Evolutionary conservation across 2,797 vertebrate genomes (phyloP).

Genomic region (Cyclopterus lumpus): DNA sequence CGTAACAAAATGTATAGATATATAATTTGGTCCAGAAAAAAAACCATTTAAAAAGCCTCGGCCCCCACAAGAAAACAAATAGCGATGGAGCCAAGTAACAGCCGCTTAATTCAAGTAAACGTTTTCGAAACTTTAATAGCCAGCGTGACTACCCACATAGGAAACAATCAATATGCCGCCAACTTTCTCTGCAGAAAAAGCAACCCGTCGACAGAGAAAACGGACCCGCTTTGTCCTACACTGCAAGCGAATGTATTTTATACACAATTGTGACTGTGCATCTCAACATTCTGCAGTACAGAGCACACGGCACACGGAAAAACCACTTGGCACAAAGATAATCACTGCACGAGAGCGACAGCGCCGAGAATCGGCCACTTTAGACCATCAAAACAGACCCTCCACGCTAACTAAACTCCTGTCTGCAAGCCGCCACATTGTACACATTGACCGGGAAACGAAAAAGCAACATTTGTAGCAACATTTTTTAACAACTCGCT

Average conservation of each 20-base stretch:
- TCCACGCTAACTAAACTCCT: constrained; percentile 7
- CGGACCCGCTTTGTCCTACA: background rate
- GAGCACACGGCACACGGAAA: constrained; percentile 1
- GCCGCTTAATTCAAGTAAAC: background rate
- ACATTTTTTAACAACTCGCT: constrained; percentile 43
- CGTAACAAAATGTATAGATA: background rate
- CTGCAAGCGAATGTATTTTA: background rate
- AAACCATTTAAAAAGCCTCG: constrained; percentile 40
- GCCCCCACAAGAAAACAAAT: background rate
- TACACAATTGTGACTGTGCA: constrained; percentile 3
- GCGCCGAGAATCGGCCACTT: constrained; percentile 48
- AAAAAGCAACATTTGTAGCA: constrained; percentile 25
- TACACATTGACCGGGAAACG: constrained; percentile 23
- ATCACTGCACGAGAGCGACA: constrained; percentile 48
- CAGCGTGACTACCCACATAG: constrained; percentile 41
- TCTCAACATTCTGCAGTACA: background rate
- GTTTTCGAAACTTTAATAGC: constrained; percentile 52
- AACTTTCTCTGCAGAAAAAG: constrained; percentile 78
- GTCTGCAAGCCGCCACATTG: constrained; percentile 35
- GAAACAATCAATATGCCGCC: constrained; percentile 77
- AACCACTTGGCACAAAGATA: constrained; percentile 54
- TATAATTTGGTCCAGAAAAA: constrained; percentile 15
- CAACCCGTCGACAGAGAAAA: constrained; percentile 26
- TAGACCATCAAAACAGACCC: constrained; percentile 68
- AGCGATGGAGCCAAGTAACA: background rate